Evolutionary conservation across 2,113 vertebrate genomes (phyloP).

Genomic region (Thalassarche chlororhynchos): DNA sequence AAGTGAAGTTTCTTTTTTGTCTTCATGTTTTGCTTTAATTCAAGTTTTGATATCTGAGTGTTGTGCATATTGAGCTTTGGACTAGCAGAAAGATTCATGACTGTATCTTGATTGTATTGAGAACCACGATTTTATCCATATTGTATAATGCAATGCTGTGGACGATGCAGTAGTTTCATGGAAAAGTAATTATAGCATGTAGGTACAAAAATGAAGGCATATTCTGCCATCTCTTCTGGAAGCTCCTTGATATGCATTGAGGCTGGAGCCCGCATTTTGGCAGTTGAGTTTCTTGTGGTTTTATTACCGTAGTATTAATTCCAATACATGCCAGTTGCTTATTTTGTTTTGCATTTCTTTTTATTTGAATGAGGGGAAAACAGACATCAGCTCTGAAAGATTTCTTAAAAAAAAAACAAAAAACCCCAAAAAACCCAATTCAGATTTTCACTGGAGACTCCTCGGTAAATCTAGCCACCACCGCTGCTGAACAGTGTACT

Average conservation of each 20-base stretch:
- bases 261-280: background rate
- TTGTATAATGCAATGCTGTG: too few species aligned
- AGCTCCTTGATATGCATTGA: background rate
- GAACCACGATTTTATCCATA: background rate
- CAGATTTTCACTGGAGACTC: background rate
- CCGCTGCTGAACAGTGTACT: background rate
- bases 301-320: background rate
- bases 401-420: background rate
- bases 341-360: background rate
- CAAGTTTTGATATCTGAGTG: background rate
- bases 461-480: background rate
- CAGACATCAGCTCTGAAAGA: background rate
- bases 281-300: background rate
- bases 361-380: background rate
- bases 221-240: background rate
- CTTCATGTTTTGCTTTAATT: background rate
- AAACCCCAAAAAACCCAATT: background rate
- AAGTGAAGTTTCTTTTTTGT: background rate
- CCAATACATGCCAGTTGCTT: background rate
- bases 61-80: background rate
- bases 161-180: too few species aligned
- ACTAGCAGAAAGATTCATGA: background rate
- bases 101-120: too few species aligned
- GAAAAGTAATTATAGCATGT: background rate
- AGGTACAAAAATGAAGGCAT: background rate